Evolutionary conservation across 2,797 vertebrate genomes (phyloP), one percentile per base, ranked within the genome.

Genomic region (Coluber constrictor): DNA sequence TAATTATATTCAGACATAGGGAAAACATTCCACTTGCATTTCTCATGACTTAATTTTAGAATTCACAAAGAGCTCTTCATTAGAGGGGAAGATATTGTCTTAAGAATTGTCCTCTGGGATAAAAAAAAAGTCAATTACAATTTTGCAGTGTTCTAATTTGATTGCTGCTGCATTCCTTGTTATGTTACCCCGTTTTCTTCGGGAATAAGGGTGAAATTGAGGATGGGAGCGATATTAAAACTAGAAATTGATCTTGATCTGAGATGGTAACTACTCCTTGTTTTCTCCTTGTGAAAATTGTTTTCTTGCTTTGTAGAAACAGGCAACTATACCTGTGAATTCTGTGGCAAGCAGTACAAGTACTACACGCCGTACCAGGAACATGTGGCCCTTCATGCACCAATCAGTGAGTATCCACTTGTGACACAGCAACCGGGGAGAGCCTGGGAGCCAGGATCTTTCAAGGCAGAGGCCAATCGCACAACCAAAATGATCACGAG

Each of bases 351-450:
- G 96, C 99, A 99, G 98, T 99, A 99, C 97, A 99, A 99, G 96
- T 99, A 99, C 96, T 99, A 99, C 97, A 99, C 99, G 87, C 99
- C 99, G 1, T 99, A 99, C 98, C 99, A 99, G 97, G 99, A 99
- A 95, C 99, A 99, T 0, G 99, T 99, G 95, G 99, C 99, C 11
- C 98, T 99, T 95, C 99, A 99, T 3, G 98, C 99, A 27, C 99
- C 99, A 20, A 98, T 99, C 97, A 98, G 99, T 99, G 98, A 98
- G 99, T 98, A 97, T 95, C 94, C 92, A 88, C 90, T 94, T 93
- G 79, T 27, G 18, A 61, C n/a, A 20, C 4, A 2, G 32, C 56
- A 47, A 0, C 1, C 4, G 15, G 47, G 66, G n/a, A 27, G 16
- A 1, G 3, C 27, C 51, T 27, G 83, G n/a, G 20, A 32, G 27